Percentiles rank a stretch among this genome's conserved stretches.
phyloP scores from a whole-genome alignment of 2,888 invertebrate genomes.

The Limnephilus lunatus region DNA sequence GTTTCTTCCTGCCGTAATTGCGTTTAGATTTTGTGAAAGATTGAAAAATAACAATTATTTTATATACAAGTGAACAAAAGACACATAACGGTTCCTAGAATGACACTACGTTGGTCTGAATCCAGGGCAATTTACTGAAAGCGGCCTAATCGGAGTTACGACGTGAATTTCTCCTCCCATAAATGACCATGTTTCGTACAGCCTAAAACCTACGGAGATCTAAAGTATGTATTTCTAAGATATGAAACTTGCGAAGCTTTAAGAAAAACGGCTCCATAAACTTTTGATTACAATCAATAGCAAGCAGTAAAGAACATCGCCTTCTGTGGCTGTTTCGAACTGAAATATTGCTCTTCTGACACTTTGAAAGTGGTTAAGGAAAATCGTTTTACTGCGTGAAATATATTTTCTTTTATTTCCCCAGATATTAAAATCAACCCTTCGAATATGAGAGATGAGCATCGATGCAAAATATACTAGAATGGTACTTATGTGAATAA shows the following conservation, averaged over 20 bases:
- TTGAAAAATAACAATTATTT: background rate
- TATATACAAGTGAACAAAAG: background rate
- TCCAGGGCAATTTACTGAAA: background rate
- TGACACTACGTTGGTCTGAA: background rate
- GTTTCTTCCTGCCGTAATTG: background rate
- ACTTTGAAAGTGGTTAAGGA: constrained; percentile 33
- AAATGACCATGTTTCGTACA: background rate
- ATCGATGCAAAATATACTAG: background rate
- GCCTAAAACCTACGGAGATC: background rate
- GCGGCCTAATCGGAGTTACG: background rate
- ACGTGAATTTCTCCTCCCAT: background rate
- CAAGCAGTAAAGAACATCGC: constrained; percentile 22
- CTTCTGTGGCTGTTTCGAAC: background rate
- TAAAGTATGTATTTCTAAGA: constrained; percentile 13
- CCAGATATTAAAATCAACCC: background rate
- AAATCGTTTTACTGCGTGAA: constrained; percentile 17
- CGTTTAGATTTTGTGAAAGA: background rate
- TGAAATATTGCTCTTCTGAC: constrained; percentile 38
- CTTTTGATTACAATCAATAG: constrained; percentile 47
- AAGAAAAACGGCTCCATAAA: constrained; percentile 35
- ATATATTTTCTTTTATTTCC: constrained; percentile 27
- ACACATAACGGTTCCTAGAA: background rate
- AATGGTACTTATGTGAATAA: background rate
- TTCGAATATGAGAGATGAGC: background rate
- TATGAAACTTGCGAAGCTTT: constrained; percentile 12